A percentile compares a stretch with the other conserved stretches of the same genome.
These are phyloP conservation scores for Helostoma temminkii DNA, from an alignment of 2,797 vertebrate genomes.

Conservation along the genomic window DNA sequence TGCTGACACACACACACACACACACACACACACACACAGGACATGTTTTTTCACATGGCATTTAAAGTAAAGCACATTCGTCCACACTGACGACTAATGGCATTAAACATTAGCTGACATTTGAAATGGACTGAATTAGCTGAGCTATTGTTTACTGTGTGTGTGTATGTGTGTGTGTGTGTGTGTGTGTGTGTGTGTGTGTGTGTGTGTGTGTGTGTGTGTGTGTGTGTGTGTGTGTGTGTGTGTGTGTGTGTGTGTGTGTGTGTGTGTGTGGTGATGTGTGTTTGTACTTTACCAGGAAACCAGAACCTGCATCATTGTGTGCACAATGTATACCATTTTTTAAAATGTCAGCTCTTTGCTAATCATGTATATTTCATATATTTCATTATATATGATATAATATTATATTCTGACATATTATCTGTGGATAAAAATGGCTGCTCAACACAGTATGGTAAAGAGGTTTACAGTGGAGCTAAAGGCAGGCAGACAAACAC, in stretches of 20 bases:
- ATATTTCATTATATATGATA: background rate
- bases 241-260: background rate
- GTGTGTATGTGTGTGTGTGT: background rate
- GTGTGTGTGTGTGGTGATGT: background rate
- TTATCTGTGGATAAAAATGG: background rate
- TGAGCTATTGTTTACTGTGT: constrained; percentile 14
- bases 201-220: background rate
- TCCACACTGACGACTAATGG: constrained; percentile 39
- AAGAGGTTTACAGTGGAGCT: background rate
- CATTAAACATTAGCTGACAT: constrained; percentile 69
- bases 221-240: background rate
- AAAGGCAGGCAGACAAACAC: too few relatives aligned
- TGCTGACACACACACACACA: background rate
- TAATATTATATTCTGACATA: background rate
- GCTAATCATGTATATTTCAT: background rate
- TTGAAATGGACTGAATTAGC: constrained; percentile 36
- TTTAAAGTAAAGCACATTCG: constrained; percentile 45
- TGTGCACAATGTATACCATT: background rate
- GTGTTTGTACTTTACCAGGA: background rate
- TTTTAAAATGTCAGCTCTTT: constrained; percentile 1
- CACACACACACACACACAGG: constrained; percentile 29
- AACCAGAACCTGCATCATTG: background rate
- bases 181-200: background rate
- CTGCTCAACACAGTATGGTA: background rate
- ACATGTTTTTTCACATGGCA: constrained; percentile 44